Conservation (phyloP, 2,113 vertebrate genomes). For the Cygnus buccinator region DNA sequence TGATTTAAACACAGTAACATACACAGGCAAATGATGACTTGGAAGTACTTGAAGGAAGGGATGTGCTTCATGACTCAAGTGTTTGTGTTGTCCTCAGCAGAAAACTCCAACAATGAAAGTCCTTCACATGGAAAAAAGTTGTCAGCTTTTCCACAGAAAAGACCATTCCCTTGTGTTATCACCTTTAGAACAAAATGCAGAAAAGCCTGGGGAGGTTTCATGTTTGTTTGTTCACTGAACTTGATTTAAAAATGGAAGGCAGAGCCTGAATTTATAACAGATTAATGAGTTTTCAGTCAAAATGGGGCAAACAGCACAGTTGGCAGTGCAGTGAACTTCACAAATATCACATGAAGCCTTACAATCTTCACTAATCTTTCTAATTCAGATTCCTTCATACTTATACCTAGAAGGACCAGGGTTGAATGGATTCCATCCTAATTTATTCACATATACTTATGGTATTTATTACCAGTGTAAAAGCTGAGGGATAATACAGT, state of each 20-base stretch:
- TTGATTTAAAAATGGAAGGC: not conserved
- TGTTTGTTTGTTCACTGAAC: not conserved
- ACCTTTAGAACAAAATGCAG: not conserved
- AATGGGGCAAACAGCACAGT: not conserved
- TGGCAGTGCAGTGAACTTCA: not conserved
- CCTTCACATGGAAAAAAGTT: not conserved
- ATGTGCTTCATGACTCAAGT: constrained; percentile 3
- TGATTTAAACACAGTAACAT: not conserved
- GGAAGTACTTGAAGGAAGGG: constrained; percentile 43
- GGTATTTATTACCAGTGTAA: not conserved
- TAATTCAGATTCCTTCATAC: not conserved
- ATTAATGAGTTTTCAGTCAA: not conserved
- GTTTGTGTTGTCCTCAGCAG: not conserved
- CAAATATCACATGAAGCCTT: not conserved
- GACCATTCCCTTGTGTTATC: not conserved
- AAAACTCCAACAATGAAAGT: not conserved
- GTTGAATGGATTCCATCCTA: not conserved
- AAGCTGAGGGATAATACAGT: not conserved
- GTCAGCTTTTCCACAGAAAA: constrained; percentile 13
- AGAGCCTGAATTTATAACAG: not conserved
- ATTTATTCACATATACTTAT: not conserved
- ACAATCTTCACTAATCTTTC: not conserved
- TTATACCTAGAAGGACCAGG: not conserved
- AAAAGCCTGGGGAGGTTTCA: not conserved
- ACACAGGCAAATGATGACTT: not conserved